Percentiles rank a stretch among this genome's conserved stretches.
Evolutionary conservation across 2,888 invertebrate genomes (phyloP).

Genomic region (Dryobotodes eremita): DNA sequence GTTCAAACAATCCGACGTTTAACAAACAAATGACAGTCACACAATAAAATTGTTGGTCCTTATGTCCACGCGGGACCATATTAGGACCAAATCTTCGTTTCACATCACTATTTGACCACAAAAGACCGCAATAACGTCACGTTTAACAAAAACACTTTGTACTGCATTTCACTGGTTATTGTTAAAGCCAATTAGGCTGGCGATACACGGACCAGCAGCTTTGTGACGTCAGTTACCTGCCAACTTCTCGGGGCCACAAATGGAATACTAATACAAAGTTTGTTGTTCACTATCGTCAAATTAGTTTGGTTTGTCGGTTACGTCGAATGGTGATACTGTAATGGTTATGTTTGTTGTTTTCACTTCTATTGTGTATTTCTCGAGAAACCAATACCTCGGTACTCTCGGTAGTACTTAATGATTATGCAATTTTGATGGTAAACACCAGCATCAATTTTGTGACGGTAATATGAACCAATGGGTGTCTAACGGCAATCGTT

Average conservation of each 20-base stretch:
- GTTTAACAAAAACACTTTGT: constrained; percentile 54
- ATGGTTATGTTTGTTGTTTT: constrained; percentile 24
- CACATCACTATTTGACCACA: constrained; percentile 43
- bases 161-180: constrained; percentile 61
- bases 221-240: constrained; percentile 77
- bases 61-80: constrained; percentile 20
- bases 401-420: background rate
- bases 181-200: constrained; percentile 73
- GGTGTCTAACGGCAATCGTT: background rate
- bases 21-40: constrained; percentile 40
- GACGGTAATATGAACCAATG: background rate
- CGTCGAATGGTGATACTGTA: constrained; percentile 33
- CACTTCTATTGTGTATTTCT: background rate
- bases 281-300: constrained; percentile 48
- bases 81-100: constrained; percentile 52
- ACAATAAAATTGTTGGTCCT: constrained; percentile 23
- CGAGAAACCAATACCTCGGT: background rate
- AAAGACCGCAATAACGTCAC: constrained; percentile 37
- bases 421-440: background rate
- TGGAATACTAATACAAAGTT: constrained; percentile 58
- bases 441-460: background rate
- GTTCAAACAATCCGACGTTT: constrained; percentile 24
- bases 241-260: constrained; percentile 64
- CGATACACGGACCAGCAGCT: constrained; percentile 67
- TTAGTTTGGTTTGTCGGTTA: constrained; percentile 56